A percentile compares a stretch with the other conserved stretches of the same genome.
Conservation (phyloP, 1,140 invertebrate genomes). For the Drosophila oshimai region DNA sequence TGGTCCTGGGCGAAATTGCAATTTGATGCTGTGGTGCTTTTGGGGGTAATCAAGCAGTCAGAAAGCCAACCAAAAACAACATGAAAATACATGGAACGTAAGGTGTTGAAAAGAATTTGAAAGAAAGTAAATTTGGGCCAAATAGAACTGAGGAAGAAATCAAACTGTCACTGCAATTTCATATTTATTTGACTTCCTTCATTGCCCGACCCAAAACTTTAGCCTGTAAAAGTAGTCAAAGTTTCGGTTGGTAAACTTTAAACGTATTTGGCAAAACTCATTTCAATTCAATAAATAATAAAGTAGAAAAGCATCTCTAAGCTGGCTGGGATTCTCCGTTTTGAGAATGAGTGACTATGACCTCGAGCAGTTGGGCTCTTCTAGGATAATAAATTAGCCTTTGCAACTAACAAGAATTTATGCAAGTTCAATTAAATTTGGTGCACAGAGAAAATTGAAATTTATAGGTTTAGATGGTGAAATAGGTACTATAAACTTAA, state of each 20-base stretch:
- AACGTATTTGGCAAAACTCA: slow-evolving; percentile 25
- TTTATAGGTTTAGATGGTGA: neutral
- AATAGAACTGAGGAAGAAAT: slow-evolving; percentile 12
- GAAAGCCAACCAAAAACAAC: slow-evolving; percentile 21
- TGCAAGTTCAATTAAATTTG: slow-evolving; percentile 4
- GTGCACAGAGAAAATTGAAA: neutral
- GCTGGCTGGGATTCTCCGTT: slow-evolving; percentile 1
- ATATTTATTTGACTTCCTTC: slow-evolving; percentile 34
- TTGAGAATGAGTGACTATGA: neutral
- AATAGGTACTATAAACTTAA: too few species aligned
- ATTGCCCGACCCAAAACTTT: slow-evolving; percentile 10
- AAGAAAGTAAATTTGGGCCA: slow-evolving; percentile 6
- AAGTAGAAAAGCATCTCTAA: slow-evolving; percentile 2
- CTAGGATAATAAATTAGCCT: neutral
- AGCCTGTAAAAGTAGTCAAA: slow-evolving; percentile 11
- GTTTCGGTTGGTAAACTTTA: slow-evolving; percentile 23
- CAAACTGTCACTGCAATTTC: slow-evolving; percentile 44
- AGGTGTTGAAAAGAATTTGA: slow-evolving; percentile 41
- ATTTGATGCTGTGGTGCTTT: slow-evolving; percentile 27
- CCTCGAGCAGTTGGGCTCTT: neutral
- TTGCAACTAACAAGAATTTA: slow-evolving; percentile 1
- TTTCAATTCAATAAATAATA: slow-evolving; percentile 55
- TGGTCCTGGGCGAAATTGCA: slow-evolving; percentile 17
- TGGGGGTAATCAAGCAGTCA: slow-evolving; percentile 41
- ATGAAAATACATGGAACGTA: slow-evolving; percentile 37